Percentiles rank a stretch among this genome's conserved stretches.
Conservation (phyloP, 2,888 invertebrate species). For the Alloplasta piceator region DNA sequence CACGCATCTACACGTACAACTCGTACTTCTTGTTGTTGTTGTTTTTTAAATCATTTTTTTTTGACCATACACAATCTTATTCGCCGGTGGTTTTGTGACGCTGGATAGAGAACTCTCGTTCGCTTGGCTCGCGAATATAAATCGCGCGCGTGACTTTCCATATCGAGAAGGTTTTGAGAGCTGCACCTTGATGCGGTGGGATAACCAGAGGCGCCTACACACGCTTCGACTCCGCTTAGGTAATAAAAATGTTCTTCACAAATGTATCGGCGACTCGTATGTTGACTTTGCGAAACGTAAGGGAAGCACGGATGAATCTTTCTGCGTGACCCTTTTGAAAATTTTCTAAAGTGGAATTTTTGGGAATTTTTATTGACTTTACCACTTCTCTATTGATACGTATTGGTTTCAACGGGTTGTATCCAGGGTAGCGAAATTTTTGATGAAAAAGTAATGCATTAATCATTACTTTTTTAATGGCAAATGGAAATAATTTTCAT, state of each 20-base stretch:
- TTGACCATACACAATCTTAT: conserved; percentile 60
- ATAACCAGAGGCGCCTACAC: conserved; percentile 79
- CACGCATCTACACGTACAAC: no score
- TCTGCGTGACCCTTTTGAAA: not conserved
- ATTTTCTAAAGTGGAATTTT: not conserved
- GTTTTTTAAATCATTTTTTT: not conserved
- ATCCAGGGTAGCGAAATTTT: no score
- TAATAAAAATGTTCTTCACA: conserved; percentile 71
- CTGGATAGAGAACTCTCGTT: conserved; percentile 64
- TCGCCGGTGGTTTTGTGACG: conserved; percentile 68
- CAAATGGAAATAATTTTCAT: no score
- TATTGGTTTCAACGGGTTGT: no score
- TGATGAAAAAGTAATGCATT: no score
- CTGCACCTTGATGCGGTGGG: conserved; percentile 74
- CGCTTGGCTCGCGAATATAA: conserved; percentile 64
- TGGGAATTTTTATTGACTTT: no score
- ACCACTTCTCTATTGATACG: no score
- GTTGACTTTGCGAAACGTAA: not conserved
- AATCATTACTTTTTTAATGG: no score
- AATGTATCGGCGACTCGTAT: not conserved
- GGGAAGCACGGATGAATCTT: not conserved
- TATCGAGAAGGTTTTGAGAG: conserved; percentile 77
- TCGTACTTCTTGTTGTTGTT: no score
- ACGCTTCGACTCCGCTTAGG: conserved; percentile 71
- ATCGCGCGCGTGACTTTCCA: conserved; percentile 77